Percentiles rank a stretch among this genome's conserved stretches.
phyloP scores from a whole-genome alignment of 2,888 invertebrate species.

The Petrolisthes manimaculis region DNA sequence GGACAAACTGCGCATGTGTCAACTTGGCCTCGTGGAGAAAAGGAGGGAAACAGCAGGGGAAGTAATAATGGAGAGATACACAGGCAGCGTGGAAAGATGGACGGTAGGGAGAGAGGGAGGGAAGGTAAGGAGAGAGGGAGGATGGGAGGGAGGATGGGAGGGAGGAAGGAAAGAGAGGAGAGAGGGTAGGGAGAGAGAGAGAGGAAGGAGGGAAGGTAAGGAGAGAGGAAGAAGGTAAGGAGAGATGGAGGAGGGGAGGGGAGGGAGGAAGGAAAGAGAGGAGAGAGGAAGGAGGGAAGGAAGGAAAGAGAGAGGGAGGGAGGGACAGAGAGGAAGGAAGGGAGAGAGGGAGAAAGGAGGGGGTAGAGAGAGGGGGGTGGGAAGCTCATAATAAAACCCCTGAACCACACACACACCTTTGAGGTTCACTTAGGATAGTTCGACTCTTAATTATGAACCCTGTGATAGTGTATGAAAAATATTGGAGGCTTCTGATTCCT shows the following conservation, averaged over 20 bases:
- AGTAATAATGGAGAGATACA: too few relatives aligned
- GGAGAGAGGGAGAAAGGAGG: constrained; percentile 30
- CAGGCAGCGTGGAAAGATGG: too few relatives aligned
- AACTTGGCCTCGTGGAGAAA: too few relatives aligned
- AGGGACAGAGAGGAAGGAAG: constrained; percentile 8
- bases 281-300: background rate
- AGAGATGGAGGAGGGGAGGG: background rate
- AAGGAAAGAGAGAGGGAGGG: background rate
- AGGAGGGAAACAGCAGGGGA: too few relatives aligned
- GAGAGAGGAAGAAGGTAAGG: background rate
- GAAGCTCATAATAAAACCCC: background rate
- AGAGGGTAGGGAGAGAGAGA: background rate
- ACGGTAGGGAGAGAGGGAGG: too few relatives aligned
- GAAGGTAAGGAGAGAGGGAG: background rate
- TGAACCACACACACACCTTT: background rate
- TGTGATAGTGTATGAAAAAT: too few relatives aligned
- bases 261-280: background rate
- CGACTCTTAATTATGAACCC: too few relatives aligned
- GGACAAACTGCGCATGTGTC: too few relatives aligned
- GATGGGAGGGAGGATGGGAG: too few relatives aligned
- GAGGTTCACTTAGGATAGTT: background rate
- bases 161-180: background rate
- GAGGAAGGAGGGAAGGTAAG: constrained; percentile 3
- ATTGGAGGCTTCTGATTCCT: too few relatives aligned
- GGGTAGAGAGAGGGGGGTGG: background rate